Evolutionary conservation across 2,113 vertebrate species (phyloP).

Genomic region (Myocastor coypus): DNA sequence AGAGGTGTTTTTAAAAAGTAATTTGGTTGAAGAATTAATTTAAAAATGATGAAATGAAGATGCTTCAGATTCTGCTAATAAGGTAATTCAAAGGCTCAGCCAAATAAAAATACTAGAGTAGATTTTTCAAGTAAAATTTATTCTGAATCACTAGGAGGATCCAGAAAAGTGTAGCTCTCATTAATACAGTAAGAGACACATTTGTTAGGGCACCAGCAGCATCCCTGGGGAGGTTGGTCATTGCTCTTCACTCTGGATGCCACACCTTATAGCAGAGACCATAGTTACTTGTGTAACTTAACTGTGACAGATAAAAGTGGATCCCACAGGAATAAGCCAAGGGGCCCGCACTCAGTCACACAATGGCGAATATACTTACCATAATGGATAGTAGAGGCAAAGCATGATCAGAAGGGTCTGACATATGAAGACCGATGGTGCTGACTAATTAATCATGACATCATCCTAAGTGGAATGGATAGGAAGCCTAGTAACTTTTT

Average conservation of each 20-base stretch:
- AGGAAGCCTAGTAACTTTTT: neutral
- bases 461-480: neutral
- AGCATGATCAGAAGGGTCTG: neutral
- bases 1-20: neutral
- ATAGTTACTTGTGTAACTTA: neutral
- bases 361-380: neutral
- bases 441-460: neutral
- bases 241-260: neutral
- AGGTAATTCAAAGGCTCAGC: neutral
- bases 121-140: neutral
- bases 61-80: neutral
- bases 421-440: neutral
- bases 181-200: neutral
- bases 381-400: neutral
- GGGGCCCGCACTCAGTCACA: neutral
- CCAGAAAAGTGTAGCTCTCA: neutral
- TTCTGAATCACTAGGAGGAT: neutral
- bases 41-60: neutral
- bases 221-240: neutral
- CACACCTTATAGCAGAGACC: neutral
- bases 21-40: neutral
- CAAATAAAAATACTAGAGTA: neutral
- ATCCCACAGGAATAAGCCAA: neutral
- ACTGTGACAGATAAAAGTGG: neutral
- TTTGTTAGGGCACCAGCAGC: neutral